phyloP scores from a whole-genome alignment of 1,140 invertebrate genomes.

The Drosophila sechellia region DNA sequence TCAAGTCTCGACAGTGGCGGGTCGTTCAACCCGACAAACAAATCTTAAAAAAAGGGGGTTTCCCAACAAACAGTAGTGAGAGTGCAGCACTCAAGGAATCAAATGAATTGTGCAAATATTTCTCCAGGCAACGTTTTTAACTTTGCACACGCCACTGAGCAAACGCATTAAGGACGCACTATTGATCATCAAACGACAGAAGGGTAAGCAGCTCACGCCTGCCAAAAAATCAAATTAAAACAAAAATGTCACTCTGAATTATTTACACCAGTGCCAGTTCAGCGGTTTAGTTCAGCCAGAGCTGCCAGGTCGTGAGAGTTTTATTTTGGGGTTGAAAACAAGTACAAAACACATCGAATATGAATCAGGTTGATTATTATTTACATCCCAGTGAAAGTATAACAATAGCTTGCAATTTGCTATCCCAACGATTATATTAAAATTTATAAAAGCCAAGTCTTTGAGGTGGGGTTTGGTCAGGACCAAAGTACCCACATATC shows the following conservation, averaged over 20 bases:
- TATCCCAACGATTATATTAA: too few species aligned
- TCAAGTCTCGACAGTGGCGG: slow-evolving; percentile 13
- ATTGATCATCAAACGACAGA: slow-evolving; percentile 25
- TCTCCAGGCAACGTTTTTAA: slow-evolving; percentile 50
- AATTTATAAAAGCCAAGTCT: too few species aligned
- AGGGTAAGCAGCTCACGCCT: slow-evolving; percentile 37
- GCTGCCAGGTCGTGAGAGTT: slow-evolving; percentile 6
- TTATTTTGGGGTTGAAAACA: not conserved
- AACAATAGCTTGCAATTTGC: too few species aligned
- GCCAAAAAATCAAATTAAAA: slow-evolving; percentile 59
- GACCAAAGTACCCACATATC: too few species aligned
- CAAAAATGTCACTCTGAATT: slow-evolving; percentile 59
- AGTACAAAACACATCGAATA: not conserved
- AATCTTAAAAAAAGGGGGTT: slow-evolving; percentile 12
- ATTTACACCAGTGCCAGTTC: slow-evolving; percentile 45
- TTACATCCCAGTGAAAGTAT: too few species aligned
- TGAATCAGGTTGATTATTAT: not conserved
- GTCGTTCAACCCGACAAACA: slow-evolving; percentile 56
- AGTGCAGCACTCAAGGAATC: slow-evolving; percentile 40
- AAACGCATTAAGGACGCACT: slow-evolving; percentile 58
- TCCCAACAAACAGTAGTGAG: slow-evolving; percentile 11
- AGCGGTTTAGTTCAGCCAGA: not conserved
- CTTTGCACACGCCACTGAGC: slow-evolving; percentile 55
- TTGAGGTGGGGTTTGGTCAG: too few species aligned
- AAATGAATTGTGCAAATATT: slow-evolving; percentile 63